phyloP scores from a whole-genome alignment of 1,140 invertebrate genomes.

The Drosophila lacteicornis region DNA sequence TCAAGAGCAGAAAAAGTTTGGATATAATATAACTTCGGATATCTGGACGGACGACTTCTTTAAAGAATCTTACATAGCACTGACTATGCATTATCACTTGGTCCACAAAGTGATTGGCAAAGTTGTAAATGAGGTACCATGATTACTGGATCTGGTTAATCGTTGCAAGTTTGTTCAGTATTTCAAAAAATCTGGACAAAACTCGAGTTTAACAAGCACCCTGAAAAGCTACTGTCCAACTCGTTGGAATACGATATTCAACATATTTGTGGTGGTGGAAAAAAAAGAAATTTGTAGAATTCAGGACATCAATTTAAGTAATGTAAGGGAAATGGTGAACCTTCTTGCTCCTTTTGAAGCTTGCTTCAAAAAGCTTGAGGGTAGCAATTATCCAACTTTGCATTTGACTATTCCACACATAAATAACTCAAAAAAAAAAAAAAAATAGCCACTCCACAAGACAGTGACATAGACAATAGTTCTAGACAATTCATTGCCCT shows the following conservation, averaged over 20 bases:
- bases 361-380: too few relatives aligned
- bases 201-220: conserved; percentile 8
- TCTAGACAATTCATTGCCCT: conserved; percentile 1
- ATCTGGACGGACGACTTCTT: too few relatives aligned
- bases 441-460: conserved; percentile 2
- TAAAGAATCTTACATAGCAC: too few relatives aligned
- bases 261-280: background rate
- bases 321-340: too few relatives aligned
- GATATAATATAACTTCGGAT: too few relatives aligned
- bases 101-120: conserved; percentile 23
- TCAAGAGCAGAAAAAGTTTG: too few relatives aligned
- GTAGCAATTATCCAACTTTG: background rate
- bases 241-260: conserved; percentile 19
- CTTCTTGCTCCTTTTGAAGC: too few relatives aligned
- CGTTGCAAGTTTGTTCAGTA: conserved; percentile 18
- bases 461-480: conserved; percentile 16
- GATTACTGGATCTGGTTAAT: conserved; percentile 13
- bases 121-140: conserved; percentile 9
- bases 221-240: conserved; percentile 22
- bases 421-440: background rate
- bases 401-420: background rate
- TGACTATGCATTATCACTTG: conserved; percentile 1
- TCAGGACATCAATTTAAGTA: background rate
- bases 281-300: conserved; percentile 2
- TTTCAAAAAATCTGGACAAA: conserved; percentile 20